Conservation (phyloP, 2,113 vertebrate genomes). For the Corythornis madagascariensis region DNA sequence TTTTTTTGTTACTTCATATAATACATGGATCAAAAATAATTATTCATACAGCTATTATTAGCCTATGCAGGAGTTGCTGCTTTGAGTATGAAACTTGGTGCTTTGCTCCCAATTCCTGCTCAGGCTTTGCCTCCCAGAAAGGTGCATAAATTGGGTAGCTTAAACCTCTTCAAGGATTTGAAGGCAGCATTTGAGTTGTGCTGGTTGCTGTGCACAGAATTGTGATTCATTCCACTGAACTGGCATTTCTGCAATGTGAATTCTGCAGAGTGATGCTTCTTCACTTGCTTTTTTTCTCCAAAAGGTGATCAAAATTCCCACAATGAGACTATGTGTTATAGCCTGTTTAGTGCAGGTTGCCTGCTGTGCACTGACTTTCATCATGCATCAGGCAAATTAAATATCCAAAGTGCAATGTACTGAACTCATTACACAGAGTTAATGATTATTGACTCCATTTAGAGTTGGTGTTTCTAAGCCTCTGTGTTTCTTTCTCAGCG, state of each 20-base stretch:
- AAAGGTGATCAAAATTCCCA: constrained; percentile 67
- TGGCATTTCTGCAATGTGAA: constrained; percentile 57
- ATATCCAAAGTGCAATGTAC: constrained; percentile 35
- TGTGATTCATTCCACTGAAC: constrained; percentile 37
- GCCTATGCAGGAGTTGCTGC: not conserved
- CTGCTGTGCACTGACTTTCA: constrained; percentile 47
- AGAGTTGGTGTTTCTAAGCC: constrained; percentile 62
- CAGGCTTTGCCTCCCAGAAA: not conserved
- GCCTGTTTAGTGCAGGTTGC: constrained; percentile 55
- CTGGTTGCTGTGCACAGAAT: not conserved
- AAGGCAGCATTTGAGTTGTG: not conserved
- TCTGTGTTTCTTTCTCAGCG: constrained; percentile 80
- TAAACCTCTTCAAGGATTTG: constrained; percentile 6
- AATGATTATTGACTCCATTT: constrained; percentile 66
- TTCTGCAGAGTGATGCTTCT: constrained; percentile 46
- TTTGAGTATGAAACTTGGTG: not conserved
- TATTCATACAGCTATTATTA: not conserved
- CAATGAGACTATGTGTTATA: constrained; percentile 57
- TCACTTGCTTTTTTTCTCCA: not conserved
- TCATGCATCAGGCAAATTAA: constrained; percentile 32
- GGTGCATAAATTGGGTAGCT: not conserved
- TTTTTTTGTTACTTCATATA: not conserved
- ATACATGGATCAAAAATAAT: not conserved
- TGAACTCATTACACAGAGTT: constrained; percentile 51
- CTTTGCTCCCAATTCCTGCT: not conserved